Percentiles rank a stretch among this genome's conserved stretches.
Evolutionary conservation across 2,888 invertebrate species (phyloP).

Genomic region (Tridacna gigas): DNA sequence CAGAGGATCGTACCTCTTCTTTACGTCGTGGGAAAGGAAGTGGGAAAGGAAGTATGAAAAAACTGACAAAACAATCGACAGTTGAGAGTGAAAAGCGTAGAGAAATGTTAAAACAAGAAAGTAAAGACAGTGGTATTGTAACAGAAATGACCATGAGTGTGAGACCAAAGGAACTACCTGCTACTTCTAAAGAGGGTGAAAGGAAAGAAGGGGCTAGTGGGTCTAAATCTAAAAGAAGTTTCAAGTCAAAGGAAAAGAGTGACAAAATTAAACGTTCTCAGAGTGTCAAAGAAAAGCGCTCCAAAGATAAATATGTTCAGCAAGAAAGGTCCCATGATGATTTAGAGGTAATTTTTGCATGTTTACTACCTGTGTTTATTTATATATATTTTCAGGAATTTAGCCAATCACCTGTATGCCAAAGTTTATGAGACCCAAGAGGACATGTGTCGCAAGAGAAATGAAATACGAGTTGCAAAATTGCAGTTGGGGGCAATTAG

Average conservation of each 20-base stretch:
- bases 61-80: conserved; percentile 56
- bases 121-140: conserved; percentile 72
- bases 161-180: conserved; percentile 45
- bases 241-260: conserved; percentile 47
- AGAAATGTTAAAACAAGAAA: conserved; percentile 71
- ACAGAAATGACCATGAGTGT: conserved; percentile 65
- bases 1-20: not conserved
- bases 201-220: conserved; percentile 27
- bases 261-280: conserved; percentile 62
- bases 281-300: conserved; percentile 62
- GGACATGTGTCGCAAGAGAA: conserved; percentile 96
- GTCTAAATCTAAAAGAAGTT: conserved; percentile 40
- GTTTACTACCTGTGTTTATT: conserved; percentile 46
- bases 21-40: conserved; percentile 20
- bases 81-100: conserved; percentile 64
- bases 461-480: conserved; percentile 96
- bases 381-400: conserved; percentile 72
- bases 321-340: conserved; percentile 59
- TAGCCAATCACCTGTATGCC: conserved; percentile 89
- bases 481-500: conserved; percentile 95
- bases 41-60: conserved; percentile 53
- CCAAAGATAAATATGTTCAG: conserved; percentile 42
- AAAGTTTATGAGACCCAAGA: conserved; percentile 98
- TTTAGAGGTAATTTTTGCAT: conserved; percentile 58
- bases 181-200: conserved; percentile 27